A percentile compares a stretch with the other conserved stretches of the same genome.
phyloP scores from a whole-genome alignment of 2,797 vertebrate genomes.

The Sebastes cheni region DNA sequence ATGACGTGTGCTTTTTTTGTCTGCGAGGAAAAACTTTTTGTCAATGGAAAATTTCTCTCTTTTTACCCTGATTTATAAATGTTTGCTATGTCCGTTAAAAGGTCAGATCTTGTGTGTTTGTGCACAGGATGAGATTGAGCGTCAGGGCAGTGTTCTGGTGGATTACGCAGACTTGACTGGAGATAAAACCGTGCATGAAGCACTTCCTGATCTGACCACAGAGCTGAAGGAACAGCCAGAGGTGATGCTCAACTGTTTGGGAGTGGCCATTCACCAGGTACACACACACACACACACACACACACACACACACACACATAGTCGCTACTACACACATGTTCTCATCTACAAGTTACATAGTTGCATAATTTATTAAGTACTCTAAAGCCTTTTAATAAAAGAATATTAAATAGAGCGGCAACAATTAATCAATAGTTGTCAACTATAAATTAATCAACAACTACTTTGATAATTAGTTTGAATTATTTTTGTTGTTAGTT shows the following conservation, averaged over 20 bases:
- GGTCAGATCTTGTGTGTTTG: background rate
- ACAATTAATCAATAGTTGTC: no score
- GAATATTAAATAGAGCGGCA: no score
- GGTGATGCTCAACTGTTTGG: conserved; percentile 90
- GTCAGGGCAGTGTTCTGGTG: conserved; percentile 95
- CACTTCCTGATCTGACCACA: conserved; percentile 80
- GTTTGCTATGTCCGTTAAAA: background rate
- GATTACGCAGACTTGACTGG: conserved; percentile 90
- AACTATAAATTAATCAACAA: no score
- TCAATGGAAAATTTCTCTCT: background rate
- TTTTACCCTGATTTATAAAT: background rate
- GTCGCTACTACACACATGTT: background rate
- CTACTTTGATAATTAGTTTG: no score
- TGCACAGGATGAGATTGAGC: conserved; percentile 95
- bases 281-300: background rate
- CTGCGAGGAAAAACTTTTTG: background rate
- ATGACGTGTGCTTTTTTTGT: background rate
- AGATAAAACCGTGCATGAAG: conserved; percentile 74
- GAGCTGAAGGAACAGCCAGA: conserved; percentile 92
- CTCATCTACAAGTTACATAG: background rate
- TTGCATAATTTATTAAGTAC: background rate
- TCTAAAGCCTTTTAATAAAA: no score
- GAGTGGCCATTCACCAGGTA: conserved; percentile 96
- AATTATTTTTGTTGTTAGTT: background rate
- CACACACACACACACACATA: background rate